Evolutionary conservation across 2,888 invertebrate genomes (phyloP), one percentile per base, ranked within the genome.

Genomic region (Ennomos erosarius): DNA sequence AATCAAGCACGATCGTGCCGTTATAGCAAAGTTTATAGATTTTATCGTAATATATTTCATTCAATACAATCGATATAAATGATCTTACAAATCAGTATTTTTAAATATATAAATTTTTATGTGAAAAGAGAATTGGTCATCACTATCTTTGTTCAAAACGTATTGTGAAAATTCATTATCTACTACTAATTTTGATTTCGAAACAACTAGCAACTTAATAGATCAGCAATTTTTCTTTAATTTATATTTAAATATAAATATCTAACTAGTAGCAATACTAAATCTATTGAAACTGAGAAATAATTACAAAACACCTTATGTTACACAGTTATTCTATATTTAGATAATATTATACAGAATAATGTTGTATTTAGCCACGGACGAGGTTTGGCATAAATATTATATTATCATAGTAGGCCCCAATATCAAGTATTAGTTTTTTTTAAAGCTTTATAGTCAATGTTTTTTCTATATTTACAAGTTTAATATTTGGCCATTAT

Each of bases 401-500:
- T 59, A 62, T 37, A 64, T 49, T 61, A 65, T 47, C 44, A 13
- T 59, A 50, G 54, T 68, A 68, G 67, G 65, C 67, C 67, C 61
- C 67, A 65, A 59, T 50, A 56, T 68, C 51, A 44, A 61, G 42
- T 61, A 55, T 26, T 26, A 26, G 6, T 26, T 26, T 26, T 26
- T 26, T 26, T 26, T 26, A 26, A 26, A 26, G 26, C 26, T 26
- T 26, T n/a, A n/a, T n/a, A 26, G 26, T 26, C 6, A 26, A 26
- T 26, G 5, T 26, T 26, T 16, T 57, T 52, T 10, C 11, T 56
- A 62, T 62, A 47, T 67, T 65, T 60, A 69, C 64, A 62, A 56
- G 56, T 64, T 60, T 61, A 60, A 64, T 65, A 62, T 65, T 69
- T 69, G 69, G 69, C 69, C 63, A 50, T 60, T 62, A 62, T 49